A percentile compares a stretch with the other conserved stretches of the same genome.
Evolutionary conservation across 2,797 vertebrate species (phyloP).

Genomic region (Pseudochaenichthys georgianus): DNA sequence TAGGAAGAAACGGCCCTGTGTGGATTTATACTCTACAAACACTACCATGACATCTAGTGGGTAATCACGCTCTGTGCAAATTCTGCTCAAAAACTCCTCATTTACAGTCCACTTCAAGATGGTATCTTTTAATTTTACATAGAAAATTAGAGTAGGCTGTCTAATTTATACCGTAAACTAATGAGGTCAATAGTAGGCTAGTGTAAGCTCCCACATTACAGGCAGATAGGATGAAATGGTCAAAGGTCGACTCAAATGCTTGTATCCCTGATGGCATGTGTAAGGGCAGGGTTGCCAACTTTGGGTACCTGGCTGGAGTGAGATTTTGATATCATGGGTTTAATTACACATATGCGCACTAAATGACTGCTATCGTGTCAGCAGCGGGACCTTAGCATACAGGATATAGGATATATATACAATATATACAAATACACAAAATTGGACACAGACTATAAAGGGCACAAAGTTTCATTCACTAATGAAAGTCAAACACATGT

Average conservation of each 20-base stretch:
- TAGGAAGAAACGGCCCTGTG: too few species aligned
- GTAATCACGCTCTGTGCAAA: background rate
- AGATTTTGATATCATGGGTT: too few species aligned
- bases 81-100: background rate
- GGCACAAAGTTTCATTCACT: too few species aligned
- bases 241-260: constrained; percentile 26
- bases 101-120: background rate
- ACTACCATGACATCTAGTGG: constrained; percentile 59
- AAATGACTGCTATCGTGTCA: too few species aligned
- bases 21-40: background rate
- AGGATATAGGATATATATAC: too few species aligned
- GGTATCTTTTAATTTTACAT: background rate
- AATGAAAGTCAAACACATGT: too few species aligned
- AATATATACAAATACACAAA: too few species aligned
- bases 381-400: too few species aligned
- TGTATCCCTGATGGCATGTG: background rate
- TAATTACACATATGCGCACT: too few species aligned
- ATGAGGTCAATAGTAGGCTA: background rate
- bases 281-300: too few species aligned
- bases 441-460: too few species aligned
- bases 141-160: background rate
- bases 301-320: too few species aligned
- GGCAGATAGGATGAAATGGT: constrained; percentile 14
- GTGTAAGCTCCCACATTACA: background rate
- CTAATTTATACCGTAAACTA: background rate